A percentile compares a stretch with the other conserved stretches of the same genome.
Evolutionary conservation across 2,888 invertebrate genomes (phyloP).

Genomic region (Mythimna ferrago): DNA sequence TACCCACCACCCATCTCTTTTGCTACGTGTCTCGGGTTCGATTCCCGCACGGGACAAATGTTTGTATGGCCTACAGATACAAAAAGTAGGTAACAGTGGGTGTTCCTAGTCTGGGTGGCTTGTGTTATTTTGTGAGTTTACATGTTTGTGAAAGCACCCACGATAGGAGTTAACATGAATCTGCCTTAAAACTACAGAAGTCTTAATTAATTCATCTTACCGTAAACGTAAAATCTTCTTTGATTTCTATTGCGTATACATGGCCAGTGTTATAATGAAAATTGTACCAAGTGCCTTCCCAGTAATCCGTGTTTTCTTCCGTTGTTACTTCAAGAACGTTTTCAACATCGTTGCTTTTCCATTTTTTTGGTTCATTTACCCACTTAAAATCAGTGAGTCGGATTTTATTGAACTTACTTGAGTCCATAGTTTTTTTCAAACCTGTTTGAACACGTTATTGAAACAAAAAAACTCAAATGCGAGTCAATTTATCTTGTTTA

Average conservation of each 20-base stretch:
- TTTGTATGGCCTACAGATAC: no score
- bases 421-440: conserved; percentile 45
- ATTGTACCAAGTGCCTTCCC: conserved; percentile 82
- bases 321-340: conserved; percentile 73
- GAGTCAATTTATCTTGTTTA: conserved; percentile 6
- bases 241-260: conserved; percentile 75
- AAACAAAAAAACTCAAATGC: background rate
- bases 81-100: no score
- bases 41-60: no score
- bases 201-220: conserved; percentile 65
- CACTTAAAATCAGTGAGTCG: conserved; percentile 73
- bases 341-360: conserved; percentile 66
- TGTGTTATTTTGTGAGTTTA: no score
- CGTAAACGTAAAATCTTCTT: conserved; percentile 78
- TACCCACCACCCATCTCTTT: no score
- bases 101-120: no score
- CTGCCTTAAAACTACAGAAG: no score
- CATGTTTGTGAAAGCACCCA: no score
- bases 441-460: background rate
- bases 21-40: no score
- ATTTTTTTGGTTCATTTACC: conserved; percentile 80
- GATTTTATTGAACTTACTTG: conserved; percentile 41
- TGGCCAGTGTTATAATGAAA: conserved; percentile 79
- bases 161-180: no score
- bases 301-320: conserved; percentile 81